These are phyloP conservation scores for Neocrepidodera transversa DNA, from an alignment of 2,888 invertebrate genomes.

Conservation along the genomic window DNA sequence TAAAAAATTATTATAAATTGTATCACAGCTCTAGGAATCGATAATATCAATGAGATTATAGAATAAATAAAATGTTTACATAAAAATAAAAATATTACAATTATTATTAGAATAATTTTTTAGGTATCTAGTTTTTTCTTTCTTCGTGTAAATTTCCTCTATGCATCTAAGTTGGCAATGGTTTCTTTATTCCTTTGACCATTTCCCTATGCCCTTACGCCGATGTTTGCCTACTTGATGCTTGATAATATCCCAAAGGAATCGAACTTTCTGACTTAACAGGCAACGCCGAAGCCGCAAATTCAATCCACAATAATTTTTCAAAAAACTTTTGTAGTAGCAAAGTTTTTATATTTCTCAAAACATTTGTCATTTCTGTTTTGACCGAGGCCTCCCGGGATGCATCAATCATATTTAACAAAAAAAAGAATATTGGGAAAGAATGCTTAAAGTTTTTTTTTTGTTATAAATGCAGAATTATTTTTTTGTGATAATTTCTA, in stretches of 20 bases:
- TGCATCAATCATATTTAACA: constrained; percentile 53
- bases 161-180: background rate
- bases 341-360: constrained; percentile 55
- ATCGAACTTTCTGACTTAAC: constrained; percentile 55
- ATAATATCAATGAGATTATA: too few species aligned
- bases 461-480: too few species aligned
- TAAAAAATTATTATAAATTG: too few species aligned
- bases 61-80: too few species aligned
- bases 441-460: constrained; percentile 14
- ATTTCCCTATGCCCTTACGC: constrained; percentile 49
- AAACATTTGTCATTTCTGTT: constrained; percentile 59
- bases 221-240: constrained; percentile 58
- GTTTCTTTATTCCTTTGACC: constrained; percentile 50
- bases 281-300: constrained; percentile 47
- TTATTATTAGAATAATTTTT: too few species aligned
- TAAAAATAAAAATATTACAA: too few species aligned
- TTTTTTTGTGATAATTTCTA: too few species aligned
- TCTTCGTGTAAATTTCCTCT: background rate
- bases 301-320: constrained; percentile 59
- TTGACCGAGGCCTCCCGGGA: constrained; percentile 54
- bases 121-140: background rate
- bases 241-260: constrained; percentile 51
- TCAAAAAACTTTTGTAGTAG: constrained; percentile 57
- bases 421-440: constrained; percentile 20
- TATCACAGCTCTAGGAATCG: too few species aligned